Base-by-base conservation (phyloP, 2,888 invertebrate species). In the Tetropium fuscum region DNA sequence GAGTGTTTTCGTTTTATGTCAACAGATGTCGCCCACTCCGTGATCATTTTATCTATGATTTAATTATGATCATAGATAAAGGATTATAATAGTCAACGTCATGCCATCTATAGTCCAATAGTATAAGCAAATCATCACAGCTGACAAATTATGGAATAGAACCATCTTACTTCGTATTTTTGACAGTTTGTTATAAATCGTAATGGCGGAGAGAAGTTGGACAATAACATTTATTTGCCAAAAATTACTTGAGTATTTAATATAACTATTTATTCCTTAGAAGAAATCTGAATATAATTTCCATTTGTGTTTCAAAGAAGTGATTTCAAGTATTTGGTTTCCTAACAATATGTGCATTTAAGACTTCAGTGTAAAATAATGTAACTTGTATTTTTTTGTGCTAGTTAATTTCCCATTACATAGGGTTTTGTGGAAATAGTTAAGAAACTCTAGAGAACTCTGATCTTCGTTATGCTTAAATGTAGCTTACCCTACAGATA, bases 161-260 rank as follows among this genome's bases (percentile, higher is more conserved):
- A 45, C 30, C 45, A 30, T 30, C 45, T 30, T 45, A 18, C 20
- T 25, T 30, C 41, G 10, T 18, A 16, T 30, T 30, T 57, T 68
- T 70, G 73, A 71, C 73, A 74, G 64, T n/a, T n/a, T n/a, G n/a
- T 69, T 72, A 68, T 64, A 66, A 60, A 70, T 72, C 66, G 78
- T 80, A 81, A 82, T 82, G 81, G 82, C 82, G 80, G 78, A 80
- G 73, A 74, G 69, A 75, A 78, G 72, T 78, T 74, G 78, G 78
- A 81, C 81, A 81, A 82, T 80, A 82, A 81, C 80, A 81, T 79
- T 75, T 71, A 73, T 66, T 74, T 74, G 71, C 68, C 71, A 72
- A 72, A 70, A 77, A 73, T 73, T 76, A 65, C 69, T 60, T 68
- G 60, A 66, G 69, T 70, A 74, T 73, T 73, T 73, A 70, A 71